These are phyloP conservation scores for Fragum sueziense DNA, from an alignment of 2,888 invertebrate genomes.

Conservation along the genomic window DNA sequence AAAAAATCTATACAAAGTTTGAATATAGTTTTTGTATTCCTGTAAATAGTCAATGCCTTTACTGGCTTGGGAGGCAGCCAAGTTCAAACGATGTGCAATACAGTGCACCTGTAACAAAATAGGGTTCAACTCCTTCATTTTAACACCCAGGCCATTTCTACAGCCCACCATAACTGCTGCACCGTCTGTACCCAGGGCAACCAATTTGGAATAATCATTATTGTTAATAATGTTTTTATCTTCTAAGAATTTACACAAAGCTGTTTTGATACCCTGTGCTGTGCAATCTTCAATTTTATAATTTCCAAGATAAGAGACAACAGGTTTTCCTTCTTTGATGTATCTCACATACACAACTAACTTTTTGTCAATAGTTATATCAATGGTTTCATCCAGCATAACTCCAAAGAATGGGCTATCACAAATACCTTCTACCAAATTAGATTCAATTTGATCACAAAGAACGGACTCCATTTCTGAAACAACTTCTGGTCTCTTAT, in stretches of 20 bases:
- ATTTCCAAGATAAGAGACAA: neutral
- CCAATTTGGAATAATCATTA: neutral
- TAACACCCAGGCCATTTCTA: slow-evolving; percentile 28
- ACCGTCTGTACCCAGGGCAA: neutral
- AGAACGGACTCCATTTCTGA: too few relatives aligned
- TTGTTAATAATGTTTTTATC: too few relatives aligned
- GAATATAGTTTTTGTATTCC: slow-evolving; percentile 29
- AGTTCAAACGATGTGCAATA: slow-evolving; percentile 47
- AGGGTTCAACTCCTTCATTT: slow-evolving; percentile 27
- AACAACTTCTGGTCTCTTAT: too few relatives aligned
- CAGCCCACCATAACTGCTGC: neutral
- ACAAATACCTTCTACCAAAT: neutral
- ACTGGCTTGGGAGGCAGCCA: slow-evolving; percentile 52
- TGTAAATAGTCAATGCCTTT: slow-evolving; percentile 34
- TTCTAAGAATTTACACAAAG: too few relatives aligned
- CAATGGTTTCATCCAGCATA: too few relatives aligned
- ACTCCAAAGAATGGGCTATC: neutral
- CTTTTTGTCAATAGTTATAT: too few relatives aligned
- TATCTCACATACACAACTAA: too few relatives aligned
- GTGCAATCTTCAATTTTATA: too few relatives aligned
- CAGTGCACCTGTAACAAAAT: slow-evolving; percentile 41
- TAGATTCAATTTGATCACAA: neutral
- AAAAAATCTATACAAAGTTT: slow-evolving; percentile 43
- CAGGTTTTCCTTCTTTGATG: too few relatives aligned
- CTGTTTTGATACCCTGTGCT: neutral